Evolutionary conservation across 2,113 vertebrate genomes (phyloP), one percentile per base, ranked within the genome.

Genomic region (Podilymbus podiceps): DNA sequence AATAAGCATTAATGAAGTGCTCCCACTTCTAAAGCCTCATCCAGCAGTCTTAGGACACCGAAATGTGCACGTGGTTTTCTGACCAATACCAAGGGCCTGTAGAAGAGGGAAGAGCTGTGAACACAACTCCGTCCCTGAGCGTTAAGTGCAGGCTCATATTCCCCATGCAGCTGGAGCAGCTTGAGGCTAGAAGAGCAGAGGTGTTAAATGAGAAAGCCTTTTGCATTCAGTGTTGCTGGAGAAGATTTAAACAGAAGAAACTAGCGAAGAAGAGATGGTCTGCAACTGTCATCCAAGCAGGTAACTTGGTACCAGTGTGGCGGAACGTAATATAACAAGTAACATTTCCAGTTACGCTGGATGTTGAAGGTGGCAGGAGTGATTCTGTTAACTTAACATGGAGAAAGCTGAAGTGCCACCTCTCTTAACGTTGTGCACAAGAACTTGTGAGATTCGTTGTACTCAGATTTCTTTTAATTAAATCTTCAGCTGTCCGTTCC

Each of bases 181-280:
- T 99, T 62, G 99, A 99, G 97, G 90, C 89, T 5, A 94, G 95
- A 82, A 98, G 99, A 88, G 93, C 92, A 86, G 95, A 85, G 78
- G 97, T 98, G n/a, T 96, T 98, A 35, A 98, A 98, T 13, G 92
- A 92, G 90, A 98, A 97, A 88, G 99, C 98, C 31, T 98, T 98
- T 79, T 97, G 97, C 96, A 99, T 99, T 94, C 99, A 99, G 98
- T 98, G 98, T 88, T 98, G 98, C 96, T 99, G 99, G 99, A 98
- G 97, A 33, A 97, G 95, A 77, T 96, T 98, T 92, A 97, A 78
- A 78, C 92, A 78, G 11, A 97, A 94, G 93, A 98, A 97, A 92
- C 78, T 88, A 62, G 97, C 87, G 1, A 91, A 95, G 87, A 97
- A 94, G 93, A 98, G 88, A 30, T 81, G 6, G 68, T 98, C 99